Base-by-base conservation (phyloP, 2,797 vertebrate species). In the Bucorvus abyssinicus region DNA sequence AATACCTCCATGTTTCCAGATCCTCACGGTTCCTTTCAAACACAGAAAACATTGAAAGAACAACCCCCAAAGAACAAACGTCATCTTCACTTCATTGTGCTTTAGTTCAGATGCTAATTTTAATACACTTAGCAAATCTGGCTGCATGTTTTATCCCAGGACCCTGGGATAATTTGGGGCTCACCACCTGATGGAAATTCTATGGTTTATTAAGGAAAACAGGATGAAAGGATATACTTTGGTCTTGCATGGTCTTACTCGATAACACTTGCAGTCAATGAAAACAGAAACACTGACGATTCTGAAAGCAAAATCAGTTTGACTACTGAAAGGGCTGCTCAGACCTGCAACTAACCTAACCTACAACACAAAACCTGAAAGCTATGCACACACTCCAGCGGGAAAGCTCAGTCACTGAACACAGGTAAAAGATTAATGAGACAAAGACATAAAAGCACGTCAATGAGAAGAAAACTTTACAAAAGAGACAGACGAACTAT, bases 151-250 rank as follows among this genome's bases (percentile, higher is more conserved):
- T n/a, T 27, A 86, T 10, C 26, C 44, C 9, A 71, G 18, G 3
- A 84, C 14, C 17, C 32, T 42, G 3, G 26, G 21, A 42, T 6
- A 57, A 74, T 56, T 1, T 57, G 6, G 9, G 15, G 45, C 29
- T 83, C 61, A 63, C 4, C 38, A 12, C 5, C 6, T 26, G 11
- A 69, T 53, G 26, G 7, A 84, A 86, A 29, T 71, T n/a, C 34
- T 16, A 22, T 1, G 0, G 21, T 78, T 74, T 22, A n/a, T 52
- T 52, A 52, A 36, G 38, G 18, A 92, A 40, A 94, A 81, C 1
- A 1, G 15, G 6, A 44, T 36, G 6, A 71, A 75, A 78, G 78
- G 2, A 57, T 16, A 20, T 0, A 47, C 0, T 65, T 19, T 7
- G 38, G 34, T 40, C 50, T 74, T 63, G 14, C n/a, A 40, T 7